A percentile compares a stretch with the other conserved stretches of the same genome.
These are phyloP conservation scores for Hycleus phaleratus DNA, from an alignment of 1,140 invertebrate species.

Conservation along the genomic window DNA sequence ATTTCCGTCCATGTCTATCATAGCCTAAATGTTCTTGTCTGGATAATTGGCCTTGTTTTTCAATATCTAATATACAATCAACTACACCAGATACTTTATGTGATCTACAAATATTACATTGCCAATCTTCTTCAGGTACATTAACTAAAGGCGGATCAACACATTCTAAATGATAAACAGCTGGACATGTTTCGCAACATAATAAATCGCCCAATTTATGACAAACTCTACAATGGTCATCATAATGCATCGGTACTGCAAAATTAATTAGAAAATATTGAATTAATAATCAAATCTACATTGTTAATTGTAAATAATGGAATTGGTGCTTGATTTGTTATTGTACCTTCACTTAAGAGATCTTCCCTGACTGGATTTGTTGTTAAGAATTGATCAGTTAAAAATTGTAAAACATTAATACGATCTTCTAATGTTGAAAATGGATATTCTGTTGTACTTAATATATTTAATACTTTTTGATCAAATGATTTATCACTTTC, in stretches of 20 bases:
- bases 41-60: constrained; percentile 84
- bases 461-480: constrained; percentile 57
- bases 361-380: constrained; percentile 89
- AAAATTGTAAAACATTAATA: constrained; percentile 79
- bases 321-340: background rate
- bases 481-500: constrained; percentile 81
- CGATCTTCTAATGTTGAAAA: constrained; percentile 76
- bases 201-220: constrained; percentile 90
- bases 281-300: background rate
- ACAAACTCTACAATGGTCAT: constrained; percentile 92
- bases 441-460: constrained; percentile 78
- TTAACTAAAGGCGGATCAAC: constrained; percentile 88
- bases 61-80: constrained; percentile 85
- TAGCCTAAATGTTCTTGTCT: constrained; percentile 89
- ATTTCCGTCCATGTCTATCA: constrained; percentile 91
- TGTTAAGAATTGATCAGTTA: constrained; percentile 90
- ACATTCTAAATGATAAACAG: constrained; percentile 93
- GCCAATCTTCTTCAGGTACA: constrained; percentile 94
- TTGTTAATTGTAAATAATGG: background rate
- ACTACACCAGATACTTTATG: constrained; percentile 87
- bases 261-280: constrained; percentile 20
- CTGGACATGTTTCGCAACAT: constrained; percentile 95
- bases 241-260: constrained; percentile 82
- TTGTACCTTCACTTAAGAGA: constrained; percentile 79
- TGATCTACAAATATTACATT: constrained; percentile 84